Base-by-base conservation (phyloP, 2,113 vertebrate species). In the Ammospiza caudacuta region DNA sequence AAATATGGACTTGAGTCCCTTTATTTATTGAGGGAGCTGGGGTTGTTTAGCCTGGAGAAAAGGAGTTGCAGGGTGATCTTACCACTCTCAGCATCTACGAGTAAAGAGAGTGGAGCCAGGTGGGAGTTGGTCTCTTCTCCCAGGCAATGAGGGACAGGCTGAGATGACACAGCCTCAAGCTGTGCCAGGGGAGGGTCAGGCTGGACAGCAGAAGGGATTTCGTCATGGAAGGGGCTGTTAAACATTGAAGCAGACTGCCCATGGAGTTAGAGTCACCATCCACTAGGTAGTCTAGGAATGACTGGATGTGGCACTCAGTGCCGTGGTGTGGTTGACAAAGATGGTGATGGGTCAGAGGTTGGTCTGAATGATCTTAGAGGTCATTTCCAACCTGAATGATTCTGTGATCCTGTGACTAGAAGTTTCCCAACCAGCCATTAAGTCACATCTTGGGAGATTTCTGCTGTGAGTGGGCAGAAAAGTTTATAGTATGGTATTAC, bases 271-370 rank as follows among this genome's bases (percentile, higher is more conserved):
- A 81, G 28, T 39, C 17, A 5, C 19, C 22, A 2, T n/a, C 15
- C 19, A 39, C 18, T 16, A 29, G 19, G 3, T 46, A 6, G 8
- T 39, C 46, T 29, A n/a, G 46, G 29, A 61, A 18, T 0, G 0
- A 25, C 33, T 52, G 52, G 37, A 39, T 16, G 9, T 67, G 37
- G 28, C 33, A 29, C 22, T 33, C 28, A 28, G 23, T 28, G 44
- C 62, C 6, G 3, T 31, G 39, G 3, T 82, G 19, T 67, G n/a
- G 12, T 39, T 82, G 33, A 46, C 28, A 39, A 39, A 39, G 39
- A 33, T 35, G 35, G 21, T 21, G 35, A 5, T 46, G 33, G 27
- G 15, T 52, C 54, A 59, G 18, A 67, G 28, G 7, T 46, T 39
- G 28, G 37, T 25, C 33, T 52, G 13, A 20, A 4, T 9, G 19